Evolutionary conservation across 2,797 vertebrate genomes (phyloP), one percentile per base, ranked within the genome.

Genomic region (Lithobates pipiens): DNA sequence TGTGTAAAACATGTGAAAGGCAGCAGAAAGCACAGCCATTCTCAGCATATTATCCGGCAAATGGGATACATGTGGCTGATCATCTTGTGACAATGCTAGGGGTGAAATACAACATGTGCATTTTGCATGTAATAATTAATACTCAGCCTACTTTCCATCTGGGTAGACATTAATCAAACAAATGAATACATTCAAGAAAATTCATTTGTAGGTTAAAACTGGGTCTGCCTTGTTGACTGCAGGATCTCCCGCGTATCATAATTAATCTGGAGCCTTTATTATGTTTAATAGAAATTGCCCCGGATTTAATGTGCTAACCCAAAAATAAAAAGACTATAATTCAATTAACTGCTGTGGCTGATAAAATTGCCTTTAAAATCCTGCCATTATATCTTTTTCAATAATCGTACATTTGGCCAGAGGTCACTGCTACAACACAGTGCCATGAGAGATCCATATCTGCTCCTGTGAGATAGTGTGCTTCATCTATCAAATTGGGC

Each of bases 401-500:
- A 69, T 69, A 76, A 42, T 69, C 63, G 27, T n/a, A 57, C 16
- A 85, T 39, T 16, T 36, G 73, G 63, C 73, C 50, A 50, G 46
- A 61, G 23, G 36, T 81, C 32, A 44, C 21, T 71, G 34, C 27
- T 76, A 54, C n/a, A 76, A 63, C 10, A 8, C 32, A 65, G 34
- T 23, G 54, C 69, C 32, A 10, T 15, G 74, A 32, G 44, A 70
- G 63, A 67, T 67, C 65, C 57, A 32, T 25, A 34, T 34, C 25
- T 34, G 36, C 23, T 32, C 29, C 57, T 32, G 25, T 11, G 23
- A 21, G 70, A 75, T 29, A 75, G 76, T n/a, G 69, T 32, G 44
- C 71, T 85, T 85, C 34, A 85, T 79, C 32, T 46, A 44, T 79
- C 34, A 85, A 78, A 78, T 65, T 84, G 54, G 74, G 15, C 76